phyloP scores from a whole-genome alignment of 2,888 invertebrate species.

The Cheilosia grossa region DNA sequence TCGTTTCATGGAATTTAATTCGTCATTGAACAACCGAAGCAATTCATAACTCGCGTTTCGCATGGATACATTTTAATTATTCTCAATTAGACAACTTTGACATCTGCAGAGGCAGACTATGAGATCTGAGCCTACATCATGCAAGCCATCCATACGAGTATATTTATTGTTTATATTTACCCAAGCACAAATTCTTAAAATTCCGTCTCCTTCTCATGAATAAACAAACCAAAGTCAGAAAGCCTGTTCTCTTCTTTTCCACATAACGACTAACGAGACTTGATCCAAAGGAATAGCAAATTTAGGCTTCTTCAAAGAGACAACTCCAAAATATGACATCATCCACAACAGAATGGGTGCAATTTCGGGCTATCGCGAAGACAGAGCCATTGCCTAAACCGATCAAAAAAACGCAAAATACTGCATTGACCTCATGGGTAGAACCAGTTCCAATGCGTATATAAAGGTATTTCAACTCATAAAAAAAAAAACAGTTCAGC shows the following conservation, averaged over 20 bases:
- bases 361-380: slow-evolving; percentile 15
- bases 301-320: slow-evolving; percentile 34
- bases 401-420: slow-evolving; percentile 21
- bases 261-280: slow-evolving; percentile 11
- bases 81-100: slow-evolving; percentile 51
- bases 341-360: slow-evolving; percentile 37
- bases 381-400: slow-evolving; percentile 2
- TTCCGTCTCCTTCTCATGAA: not conserved
- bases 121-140: not conserved
- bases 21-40: slow-evolving; percentile 5
- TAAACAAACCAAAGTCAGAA: slow-evolving; percentile 23
- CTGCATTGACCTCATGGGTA: slow-evolving; percentile 20
- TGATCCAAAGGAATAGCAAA: slow-evolving; percentile 30
- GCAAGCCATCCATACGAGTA: slow-evolving; percentile 25
- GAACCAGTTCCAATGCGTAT: slow-evolving; percentile 46
- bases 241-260: slow-evolving; percentile 11
- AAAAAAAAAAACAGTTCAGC: slow-evolving; percentile 25
- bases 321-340: slow-evolving; percentile 64
- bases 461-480: slow-evolving; percentile 20
- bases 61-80: slow-evolving; percentile 48
- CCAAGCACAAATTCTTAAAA: slow-evolving; percentile 10
- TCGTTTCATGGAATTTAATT: slow-evolving; percentile 19
- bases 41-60: slow-evolving; percentile 8
- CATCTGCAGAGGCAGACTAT: slow-evolving; percentile 32
- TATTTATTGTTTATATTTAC: slow-evolving; percentile 25